Conservation (phyloP, 1,140 invertebrate genomes). For the Drosophila repleta region DNA sequence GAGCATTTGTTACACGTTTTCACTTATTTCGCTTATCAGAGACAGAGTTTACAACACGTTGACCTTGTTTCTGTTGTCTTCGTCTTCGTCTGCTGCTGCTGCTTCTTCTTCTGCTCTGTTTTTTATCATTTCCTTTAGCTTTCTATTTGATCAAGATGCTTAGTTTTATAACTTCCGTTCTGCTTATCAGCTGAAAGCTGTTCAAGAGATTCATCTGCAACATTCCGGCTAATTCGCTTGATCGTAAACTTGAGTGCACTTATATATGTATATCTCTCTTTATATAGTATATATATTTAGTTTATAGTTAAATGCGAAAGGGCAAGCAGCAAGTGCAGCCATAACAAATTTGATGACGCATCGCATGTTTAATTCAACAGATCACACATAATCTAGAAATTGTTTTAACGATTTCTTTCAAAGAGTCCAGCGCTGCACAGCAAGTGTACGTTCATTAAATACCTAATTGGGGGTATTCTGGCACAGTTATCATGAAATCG, state of each 20-base stretch:
- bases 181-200: no score
- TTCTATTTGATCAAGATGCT: no score
- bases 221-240: neutral
- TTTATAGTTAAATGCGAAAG: conserved; percentile 30
- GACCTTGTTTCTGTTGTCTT: no score
- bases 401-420: neutral
- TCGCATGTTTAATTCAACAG: conserved; percentile 17
- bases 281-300: neutral
- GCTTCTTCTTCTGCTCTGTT: no score
- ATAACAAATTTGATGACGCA: conserved; percentile 23
- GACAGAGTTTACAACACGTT: no score
- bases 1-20: no score
- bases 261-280: neutral
- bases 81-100: no score
- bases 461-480: neutral
- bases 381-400: neutral
- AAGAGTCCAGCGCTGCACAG: neutral
- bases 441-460: conserved; percentile 4
- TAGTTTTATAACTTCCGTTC: no score
- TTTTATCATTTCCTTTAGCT: no score
- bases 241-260: neutral
- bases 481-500: neutral
- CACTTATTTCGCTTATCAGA: no score
- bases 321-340: conserved; percentile 19
- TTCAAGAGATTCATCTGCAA: neutral